A percentile compares a stretch with the other conserved stretches of the same genome.
Evolutionary conservation across 1,140 invertebrate genomes (phyloP).

Genomic region (Caenorhabditis brenneri): DNA sequence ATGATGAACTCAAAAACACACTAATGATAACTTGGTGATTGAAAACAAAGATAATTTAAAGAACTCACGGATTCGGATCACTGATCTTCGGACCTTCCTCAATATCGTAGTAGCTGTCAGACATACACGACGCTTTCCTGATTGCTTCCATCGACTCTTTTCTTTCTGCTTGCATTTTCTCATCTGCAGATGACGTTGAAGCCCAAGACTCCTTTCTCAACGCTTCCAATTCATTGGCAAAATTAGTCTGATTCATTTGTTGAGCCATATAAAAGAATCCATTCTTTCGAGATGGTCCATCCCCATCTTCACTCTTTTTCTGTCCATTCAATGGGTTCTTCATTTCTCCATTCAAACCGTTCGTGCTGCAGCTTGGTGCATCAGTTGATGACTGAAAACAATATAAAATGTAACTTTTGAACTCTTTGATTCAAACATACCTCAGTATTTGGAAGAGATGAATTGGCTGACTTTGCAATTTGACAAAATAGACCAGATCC

Average conservation of each 20-base stretch:
- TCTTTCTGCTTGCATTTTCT: slow-evolving; percentile 35
- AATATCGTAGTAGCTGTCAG: slow-evolving; percentile 54
- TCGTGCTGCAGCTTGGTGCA: not conserved
- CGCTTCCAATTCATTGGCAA: slow-evolving; percentile 67
- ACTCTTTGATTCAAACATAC: not conserved
- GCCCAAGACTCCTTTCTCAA: slow-evolving; percentile 65
- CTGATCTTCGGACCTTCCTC: slow-evolving; percentile 4
- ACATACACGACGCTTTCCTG: slow-evolving; percentile 41
- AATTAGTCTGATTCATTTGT: slow-evolving; percentile 56
- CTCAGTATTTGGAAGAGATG: not conserved
- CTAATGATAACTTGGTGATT: no score
- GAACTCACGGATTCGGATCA: slow-evolving; percentile 39
- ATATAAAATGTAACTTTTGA: not conserved
- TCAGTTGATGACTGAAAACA: not conserved
- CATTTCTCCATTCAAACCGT: not conserved
- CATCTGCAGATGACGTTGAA: slow-evolving; percentile 55
- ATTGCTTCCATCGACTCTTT: slow-evolving; percentile 38
- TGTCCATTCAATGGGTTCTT: not conserved
- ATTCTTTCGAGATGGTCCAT: slow-evolving; percentile 55
- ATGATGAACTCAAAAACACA: no score
- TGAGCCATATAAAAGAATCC: slow-evolving; percentile 51
- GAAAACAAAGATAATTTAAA: not conserved
- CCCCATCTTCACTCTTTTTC: slow-evolving; percentile 7
- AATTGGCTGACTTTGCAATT: slow-evolving; percentile 56
- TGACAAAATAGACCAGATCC: slow-evolving; percentile 83